Evolutionary conservation across 1,140 invertebrate species (phyloP).

Genomic region (Leptinotarsa defecta): DNA sequence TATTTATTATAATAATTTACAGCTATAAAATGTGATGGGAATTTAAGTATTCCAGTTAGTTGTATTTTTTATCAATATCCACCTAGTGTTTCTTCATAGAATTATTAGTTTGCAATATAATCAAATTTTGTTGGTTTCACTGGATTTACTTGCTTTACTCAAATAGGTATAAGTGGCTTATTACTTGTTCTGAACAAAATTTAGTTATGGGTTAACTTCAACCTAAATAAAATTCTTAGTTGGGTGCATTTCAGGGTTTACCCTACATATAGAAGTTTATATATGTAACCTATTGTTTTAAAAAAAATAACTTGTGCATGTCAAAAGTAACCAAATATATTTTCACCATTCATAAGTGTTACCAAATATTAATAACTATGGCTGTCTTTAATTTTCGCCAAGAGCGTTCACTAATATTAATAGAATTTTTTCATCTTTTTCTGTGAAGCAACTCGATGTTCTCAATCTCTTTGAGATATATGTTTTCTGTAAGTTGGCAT

Average conservation of each 20-base stretch:
- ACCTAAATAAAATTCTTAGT: not conserved
- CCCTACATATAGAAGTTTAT: conserved; percentile 25
- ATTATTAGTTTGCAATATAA: too few relatives aligned
- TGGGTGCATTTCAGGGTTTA: conserved; percentile 12
- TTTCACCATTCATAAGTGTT: conserved; percentile 53
- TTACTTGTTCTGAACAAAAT: too few relatives aligned
- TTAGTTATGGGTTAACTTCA: too few relatives aligned
- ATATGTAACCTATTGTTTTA: conserved; percentile 33
- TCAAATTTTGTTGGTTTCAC: too few relatives aligned
- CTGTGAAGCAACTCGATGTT: conserved; percentile 35
- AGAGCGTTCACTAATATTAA: conserved; percentile 39
- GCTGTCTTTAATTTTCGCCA: conserved; percentile 45
- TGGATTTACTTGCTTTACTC: too few relatives aligned
- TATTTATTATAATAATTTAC: conserved; percentile 4
- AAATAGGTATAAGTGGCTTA: too few relatives aligned
- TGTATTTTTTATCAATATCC: not conserved
- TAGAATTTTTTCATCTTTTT: conserved; percentile 25
- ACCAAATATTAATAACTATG: conserved; percentile 46
- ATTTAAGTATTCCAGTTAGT: not conserved
- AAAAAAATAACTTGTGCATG: conserved; percentile 35
- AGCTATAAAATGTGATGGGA: conserved; percentile 3
- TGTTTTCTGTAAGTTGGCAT: conserved; percentile 6
- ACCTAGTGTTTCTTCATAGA: too few relatives aligned
- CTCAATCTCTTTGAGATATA: conserved; percentile 3
- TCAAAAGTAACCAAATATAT: conserved; percentile 48